A percentile compares a stretch with the other conserved stretches of the same genome.
Evolutionary conservation across 1,140 invertebrate genomes (phyloP).

Genomic region (Caerostris extrusa): DNA sequence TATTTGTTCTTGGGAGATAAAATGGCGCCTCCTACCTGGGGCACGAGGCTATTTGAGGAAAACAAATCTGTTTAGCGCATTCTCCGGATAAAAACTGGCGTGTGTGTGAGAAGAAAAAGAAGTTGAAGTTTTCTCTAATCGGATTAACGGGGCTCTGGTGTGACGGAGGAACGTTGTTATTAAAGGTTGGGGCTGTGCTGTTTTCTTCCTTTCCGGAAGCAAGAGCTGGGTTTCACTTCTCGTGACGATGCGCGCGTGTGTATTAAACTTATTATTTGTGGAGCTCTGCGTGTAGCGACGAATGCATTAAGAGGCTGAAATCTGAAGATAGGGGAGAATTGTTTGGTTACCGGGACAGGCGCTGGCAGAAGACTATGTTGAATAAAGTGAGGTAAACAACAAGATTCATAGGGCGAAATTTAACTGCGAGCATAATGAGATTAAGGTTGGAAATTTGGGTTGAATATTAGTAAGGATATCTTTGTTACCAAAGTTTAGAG

Average conservation of each 20-base stretch:
- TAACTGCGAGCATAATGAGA: too few relatives aligned
- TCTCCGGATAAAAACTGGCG: neutral
- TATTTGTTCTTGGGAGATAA: neutral
- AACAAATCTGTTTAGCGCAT: constrained; percentile 23
- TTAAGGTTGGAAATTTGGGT: too few relatives aligned
- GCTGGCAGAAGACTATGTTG: neutral
- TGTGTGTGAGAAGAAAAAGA: neutral
- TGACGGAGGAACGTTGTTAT: constrained; percentile 22
- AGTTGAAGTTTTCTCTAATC: constrained; percentile 25
- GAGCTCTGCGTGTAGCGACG: neutral
- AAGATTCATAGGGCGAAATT: too few relatives aligned
- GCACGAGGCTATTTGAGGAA: neutral
- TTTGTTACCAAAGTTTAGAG: too few relatives aligned
- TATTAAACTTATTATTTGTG: neutral
- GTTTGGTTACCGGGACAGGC: neutral
- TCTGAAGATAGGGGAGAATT: neutral
- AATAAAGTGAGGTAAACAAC: neutral
- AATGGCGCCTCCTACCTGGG: neutral
- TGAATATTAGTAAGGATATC: too few relatives aligned
- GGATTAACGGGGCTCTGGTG: constrained; percentile 27
- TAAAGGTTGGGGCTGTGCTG: neutral
- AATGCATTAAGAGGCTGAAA: neutral
- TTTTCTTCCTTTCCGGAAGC: constrained; percentile 6
- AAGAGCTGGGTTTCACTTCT: neutral
- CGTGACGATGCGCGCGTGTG: neutral